A percentile compares a stretch with the other conserved stretches of the same genome.
phyloP scores from a whole-genome alignment of 1,140 invertebrate species.

The Drosophila pseudoobscura region DNA sequence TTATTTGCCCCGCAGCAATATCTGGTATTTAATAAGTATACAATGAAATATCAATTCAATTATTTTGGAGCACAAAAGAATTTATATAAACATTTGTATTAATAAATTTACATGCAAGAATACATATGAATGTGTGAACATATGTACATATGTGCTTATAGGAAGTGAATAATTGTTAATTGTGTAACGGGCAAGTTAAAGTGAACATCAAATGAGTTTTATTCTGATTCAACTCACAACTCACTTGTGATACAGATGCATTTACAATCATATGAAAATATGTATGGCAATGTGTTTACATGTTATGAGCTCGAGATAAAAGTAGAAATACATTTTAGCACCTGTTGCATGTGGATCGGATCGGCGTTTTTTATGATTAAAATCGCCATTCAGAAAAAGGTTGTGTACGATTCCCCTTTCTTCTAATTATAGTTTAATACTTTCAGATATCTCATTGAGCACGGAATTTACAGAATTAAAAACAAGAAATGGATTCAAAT shows the following conservation, averaged over 20 bases:
- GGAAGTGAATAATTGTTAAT: slow-evolving; percentile 12
- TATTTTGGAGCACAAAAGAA: too few species aligned
- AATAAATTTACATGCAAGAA: neutral
- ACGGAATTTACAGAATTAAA: neutral
- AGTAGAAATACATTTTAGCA: slow-evolving; percentile 12
- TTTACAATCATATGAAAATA: neutral
- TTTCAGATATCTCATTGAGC: slow-evolving; percentile 9
- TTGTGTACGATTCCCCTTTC: neutral
- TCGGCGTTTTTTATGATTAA: neutral
- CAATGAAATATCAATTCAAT: neutral
- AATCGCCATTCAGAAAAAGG: neutral
- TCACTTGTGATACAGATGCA: neutral
- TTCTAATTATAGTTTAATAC: neutral
- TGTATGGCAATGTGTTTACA: neutral
- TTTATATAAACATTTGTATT: neutral
- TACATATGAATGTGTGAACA: neutral
- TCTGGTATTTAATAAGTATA: too few species aligned
- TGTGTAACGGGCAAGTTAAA: slow-evolving; percentile 14
- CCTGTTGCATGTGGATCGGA: slow-evolving; percentile 27
- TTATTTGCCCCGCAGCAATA: neutral
- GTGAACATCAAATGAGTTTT: too few species aligned
- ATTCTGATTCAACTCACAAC: neutral
- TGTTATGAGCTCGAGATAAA: neutral
- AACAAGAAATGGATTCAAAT: slow-evolving; percentile 46
- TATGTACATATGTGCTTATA: neutral